A percentile compares a stretch with the other conserved stretches of the same genome.
Conservation (phyloP, 2,797 vertebrate genomes). For the Choloepus didactylus region DNA sequence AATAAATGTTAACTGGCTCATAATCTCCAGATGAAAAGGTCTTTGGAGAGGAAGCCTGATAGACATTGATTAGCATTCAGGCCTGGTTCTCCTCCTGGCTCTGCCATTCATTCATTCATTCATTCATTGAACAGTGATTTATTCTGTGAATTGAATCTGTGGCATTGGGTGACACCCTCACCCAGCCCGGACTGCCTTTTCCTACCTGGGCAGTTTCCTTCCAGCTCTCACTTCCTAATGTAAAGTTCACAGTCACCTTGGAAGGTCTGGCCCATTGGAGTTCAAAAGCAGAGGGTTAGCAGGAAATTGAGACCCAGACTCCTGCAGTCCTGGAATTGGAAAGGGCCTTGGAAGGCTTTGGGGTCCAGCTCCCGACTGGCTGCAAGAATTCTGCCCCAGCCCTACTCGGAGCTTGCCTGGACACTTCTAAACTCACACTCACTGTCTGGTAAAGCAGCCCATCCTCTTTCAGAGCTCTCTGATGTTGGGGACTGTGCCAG, state of each 20-base stretch:
- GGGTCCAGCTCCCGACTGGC: background rate
- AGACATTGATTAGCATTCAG: background rate
- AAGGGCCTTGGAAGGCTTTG: background rate
- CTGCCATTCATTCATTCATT: background rate
- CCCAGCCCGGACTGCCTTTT: background rate
- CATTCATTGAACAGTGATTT: background rate
- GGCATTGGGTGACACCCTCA: background rate
- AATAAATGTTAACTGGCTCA: background rate
- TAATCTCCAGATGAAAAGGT: background rate
- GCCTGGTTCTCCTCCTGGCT: background rate
- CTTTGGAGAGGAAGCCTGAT: background rate
- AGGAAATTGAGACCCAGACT: background rate
- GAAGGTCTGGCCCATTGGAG: background rate
- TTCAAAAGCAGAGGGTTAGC: background rate
- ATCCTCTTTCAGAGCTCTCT: background rate
- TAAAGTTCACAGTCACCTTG: background rate
- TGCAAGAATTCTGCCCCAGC: background rate
- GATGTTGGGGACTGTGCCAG: background rate
- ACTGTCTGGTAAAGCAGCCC: background rate
- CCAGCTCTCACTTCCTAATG: background rate
- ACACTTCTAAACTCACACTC: background rate
- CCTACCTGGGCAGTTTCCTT: background rate
- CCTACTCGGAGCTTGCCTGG: background rate
- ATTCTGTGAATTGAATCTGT: background rate
- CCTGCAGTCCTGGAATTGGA: background rate